These are phyloP conservation scores for Pogonocichla stellata DNA, from an alignment of 2,113 vertebrate genomes.

Conservation along the genomic window DNA sequence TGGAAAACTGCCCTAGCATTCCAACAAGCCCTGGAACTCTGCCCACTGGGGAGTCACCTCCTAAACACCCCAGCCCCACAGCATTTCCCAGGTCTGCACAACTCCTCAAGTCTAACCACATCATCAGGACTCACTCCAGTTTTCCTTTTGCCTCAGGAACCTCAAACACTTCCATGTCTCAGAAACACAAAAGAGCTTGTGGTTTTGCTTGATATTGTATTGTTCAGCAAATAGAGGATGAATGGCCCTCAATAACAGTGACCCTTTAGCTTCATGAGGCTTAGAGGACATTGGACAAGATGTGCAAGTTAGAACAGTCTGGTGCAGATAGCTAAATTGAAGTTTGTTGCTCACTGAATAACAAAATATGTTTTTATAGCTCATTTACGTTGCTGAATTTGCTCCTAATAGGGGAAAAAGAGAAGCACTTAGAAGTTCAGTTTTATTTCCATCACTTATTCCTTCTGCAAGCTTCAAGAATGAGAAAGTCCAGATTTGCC, in stretches of 20 bases:
- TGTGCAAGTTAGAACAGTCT: not conserved
- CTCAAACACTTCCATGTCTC: not conserved
- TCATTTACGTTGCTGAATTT: not conserved
- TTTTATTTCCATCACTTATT: not conserved
- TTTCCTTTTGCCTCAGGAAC: not conserved
- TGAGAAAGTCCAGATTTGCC: not conserved
- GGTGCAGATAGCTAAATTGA: not conserved
- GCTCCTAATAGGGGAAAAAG: not conserved
- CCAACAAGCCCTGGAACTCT: not conserved
- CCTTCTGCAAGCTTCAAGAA: not conserved
- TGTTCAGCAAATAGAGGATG: not conserved
- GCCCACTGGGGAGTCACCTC: not conserved
- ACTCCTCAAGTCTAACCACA: not conserved
- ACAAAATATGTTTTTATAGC: not conserved
- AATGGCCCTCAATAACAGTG: not conserved
- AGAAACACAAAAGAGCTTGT: not conserved
- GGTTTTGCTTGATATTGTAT: not conserved
- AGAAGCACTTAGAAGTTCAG: not conserved
- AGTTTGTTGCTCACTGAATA: not conserved
- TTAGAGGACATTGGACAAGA: not conserved
- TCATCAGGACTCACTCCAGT: rapidly evolving
- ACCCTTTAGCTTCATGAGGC: not conserved
- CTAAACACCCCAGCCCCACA: not conserved
- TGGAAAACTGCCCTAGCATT: not conserved
- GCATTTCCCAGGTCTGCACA: rapidly evolving